A percentile compares a stretch with the other conserved stretches of the same genome.
These are phyloP conservation scores for Emydura subglobosa DNA, from an alignment of 2,113 vertebrate genomes.

Conservation along the genomic window DNA sequence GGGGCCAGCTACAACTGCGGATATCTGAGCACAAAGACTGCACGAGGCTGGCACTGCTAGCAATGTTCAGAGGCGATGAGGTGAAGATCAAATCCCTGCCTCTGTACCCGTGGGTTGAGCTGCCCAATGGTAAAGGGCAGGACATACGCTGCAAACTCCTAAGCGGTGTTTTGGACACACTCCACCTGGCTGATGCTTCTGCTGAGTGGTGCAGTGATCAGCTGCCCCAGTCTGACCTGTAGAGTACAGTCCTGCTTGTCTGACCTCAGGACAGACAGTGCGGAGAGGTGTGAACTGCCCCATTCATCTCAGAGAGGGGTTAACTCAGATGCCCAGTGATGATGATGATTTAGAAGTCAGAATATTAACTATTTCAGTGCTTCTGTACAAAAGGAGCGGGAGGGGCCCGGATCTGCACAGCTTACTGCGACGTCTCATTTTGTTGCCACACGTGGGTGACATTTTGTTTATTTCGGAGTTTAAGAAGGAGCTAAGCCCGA, in stretches of 20 bases:
- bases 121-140: background rate
- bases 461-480: background rate
- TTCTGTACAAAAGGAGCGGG: background rate
- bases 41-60: background rate
- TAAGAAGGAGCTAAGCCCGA: background rate
- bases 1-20: background rate
- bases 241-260: background rate
- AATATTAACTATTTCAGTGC: background rate
- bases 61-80: accelerated
- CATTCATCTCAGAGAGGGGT: background rate
- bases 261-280: background rate
- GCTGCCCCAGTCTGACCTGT: background rate
- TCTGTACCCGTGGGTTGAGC: accelerated
- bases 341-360: background rate
- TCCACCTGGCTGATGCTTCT: background rate
- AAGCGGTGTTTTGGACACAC: background rate
- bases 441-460: too few relatives aligned
- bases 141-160: background rate
- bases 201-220: background rate
- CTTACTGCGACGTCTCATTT: background rate
- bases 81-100: background rate
- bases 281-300: background rate
- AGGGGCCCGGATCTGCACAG: background rate
- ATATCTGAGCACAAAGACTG: background rate
- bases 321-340: background rate